phyloP scores from a whole-genome alignment of 2,797 vertebrate species.

The Enteromius argenteus region DNA sequence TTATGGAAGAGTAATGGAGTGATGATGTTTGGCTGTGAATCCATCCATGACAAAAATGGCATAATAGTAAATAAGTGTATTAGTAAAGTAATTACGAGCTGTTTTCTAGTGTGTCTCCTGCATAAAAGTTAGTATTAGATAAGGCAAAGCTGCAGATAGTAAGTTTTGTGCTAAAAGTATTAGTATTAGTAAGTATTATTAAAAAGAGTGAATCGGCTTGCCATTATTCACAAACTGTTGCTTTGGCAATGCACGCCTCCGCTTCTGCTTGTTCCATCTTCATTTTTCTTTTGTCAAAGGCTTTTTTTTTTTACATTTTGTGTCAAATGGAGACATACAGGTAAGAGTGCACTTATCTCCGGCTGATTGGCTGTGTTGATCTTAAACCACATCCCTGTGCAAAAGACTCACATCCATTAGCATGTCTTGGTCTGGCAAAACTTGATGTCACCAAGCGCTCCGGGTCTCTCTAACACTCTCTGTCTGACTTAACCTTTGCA shows the following conservation, averaged over 20 bases:
- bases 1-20: neutral
- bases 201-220: neutral
- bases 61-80: neutral
- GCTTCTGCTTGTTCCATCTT: constrained; percentile 45
- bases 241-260: constrained; percentile 26
- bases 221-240: constrained; percentile 24
- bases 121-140: neutral
- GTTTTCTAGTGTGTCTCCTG: neutral
- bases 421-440: constrained; percentile 34
- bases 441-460: neutral
- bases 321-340: constrained; percentile 43
- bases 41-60: neutral
- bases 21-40: neutral
- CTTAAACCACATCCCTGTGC: constrained; percentile 19
- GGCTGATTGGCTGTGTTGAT: constrained; percentile 42
- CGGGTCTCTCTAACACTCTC: neutral
- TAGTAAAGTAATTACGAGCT: neutral
- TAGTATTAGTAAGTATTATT: neutral
- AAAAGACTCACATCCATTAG: constrained; percentile 27
- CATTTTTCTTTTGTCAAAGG: neutral
- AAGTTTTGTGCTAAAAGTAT: neutral
- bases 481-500: constrained; percentile 5
- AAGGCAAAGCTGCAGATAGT: neutral
- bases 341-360: constrained; percentile 51
- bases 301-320: neutral